Percentiles rank a stretch among this genome's conserved stretches.
phyloP scores from a whole-genome alignment of 2,888 invertebrate species.

The Tinea pellionella region DNA sequence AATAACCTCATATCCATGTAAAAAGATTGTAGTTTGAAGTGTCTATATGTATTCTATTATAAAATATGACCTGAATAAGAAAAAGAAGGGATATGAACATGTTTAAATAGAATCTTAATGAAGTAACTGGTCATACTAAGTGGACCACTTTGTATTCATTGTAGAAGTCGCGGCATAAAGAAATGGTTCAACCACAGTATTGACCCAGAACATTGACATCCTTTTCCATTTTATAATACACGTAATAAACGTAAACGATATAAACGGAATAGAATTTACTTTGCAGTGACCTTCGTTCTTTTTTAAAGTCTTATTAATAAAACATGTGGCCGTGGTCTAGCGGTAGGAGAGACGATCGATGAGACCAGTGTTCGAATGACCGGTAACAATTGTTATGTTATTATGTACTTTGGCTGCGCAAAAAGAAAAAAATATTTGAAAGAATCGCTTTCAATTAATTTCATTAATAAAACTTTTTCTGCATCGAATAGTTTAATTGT shows the following conservation, averaged over 20 bases:
- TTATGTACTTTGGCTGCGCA: too few relatives aligned
- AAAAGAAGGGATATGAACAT: not conserved
- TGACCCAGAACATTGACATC: slow-evolving; percentile 15
- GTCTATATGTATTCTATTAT: not conserved
- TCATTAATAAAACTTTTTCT: too few relatives aligned
- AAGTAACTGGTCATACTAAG: slow-evolving; percentile 14
- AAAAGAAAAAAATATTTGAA: too few relatives aligned
- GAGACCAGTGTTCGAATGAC: too few relatives aligned
- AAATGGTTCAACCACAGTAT: slow-evolving; percentile 16
- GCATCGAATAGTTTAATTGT: too few relatives aligned
- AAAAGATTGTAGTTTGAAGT: not conserved
- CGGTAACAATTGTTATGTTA: too few relatives aligned
- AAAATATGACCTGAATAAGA: not conserved
- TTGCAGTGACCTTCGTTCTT: too few relatives aligned
- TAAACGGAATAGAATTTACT: too few relatives aligned
- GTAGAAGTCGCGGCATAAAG: not conserved
- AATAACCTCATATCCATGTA: not conserved
- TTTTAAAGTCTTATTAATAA: too few relatives aligned
- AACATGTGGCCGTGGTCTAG: too few relatives aligned
- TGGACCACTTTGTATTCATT: slow-evolving; percentile 16
- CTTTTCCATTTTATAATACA: slow-evolving; percentile 2
- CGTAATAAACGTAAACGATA: slow-evolving; percentile 20
- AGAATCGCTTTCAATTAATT: too few relatives aligned
- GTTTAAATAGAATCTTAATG: slow-evolving; percentile 21
- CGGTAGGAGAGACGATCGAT: too few relatives aligned